phyloP scores from a whole-genome alignment of 1,140 invertebrate genomes.

The Bombus consobrinus region DNA sequence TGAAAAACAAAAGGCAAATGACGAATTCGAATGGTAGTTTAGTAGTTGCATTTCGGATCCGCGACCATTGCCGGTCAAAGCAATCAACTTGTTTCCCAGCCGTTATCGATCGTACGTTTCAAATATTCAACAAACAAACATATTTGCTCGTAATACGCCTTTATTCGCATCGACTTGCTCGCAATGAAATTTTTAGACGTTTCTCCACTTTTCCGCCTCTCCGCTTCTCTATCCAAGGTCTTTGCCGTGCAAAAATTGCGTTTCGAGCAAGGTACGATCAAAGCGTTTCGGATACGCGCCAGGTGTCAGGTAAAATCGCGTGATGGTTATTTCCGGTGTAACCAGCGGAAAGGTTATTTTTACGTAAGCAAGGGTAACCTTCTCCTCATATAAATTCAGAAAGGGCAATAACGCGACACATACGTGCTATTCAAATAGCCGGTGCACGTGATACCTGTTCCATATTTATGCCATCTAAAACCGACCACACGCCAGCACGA shows the following conservation, averaged over 20 bases:
- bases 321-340: background rate
- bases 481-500: constrained; percentile 9
- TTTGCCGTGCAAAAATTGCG: background rate
- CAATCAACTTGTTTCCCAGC: background rate
- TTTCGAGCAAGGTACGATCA: background rate
- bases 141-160: background rate
- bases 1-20: too few species aligned
- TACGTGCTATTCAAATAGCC: constrained; percentile 7
- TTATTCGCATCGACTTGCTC: background rate
- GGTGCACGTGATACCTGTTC: constrained; percentile 8
- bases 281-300: background rate
- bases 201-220: too few species aligned
- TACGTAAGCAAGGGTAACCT: background rate
- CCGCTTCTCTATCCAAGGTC: background rate
- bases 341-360: background rate
- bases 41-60: too few species aligned
- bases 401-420: constrained; percentile 4
- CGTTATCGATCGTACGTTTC: background rate
- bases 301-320: background rate
- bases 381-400: constrained; percentile 46
- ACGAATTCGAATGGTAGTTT: too few species aligned
- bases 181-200: background rate
- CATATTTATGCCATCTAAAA: constrained; percentile 24
- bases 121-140: background rate
- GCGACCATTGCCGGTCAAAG: background rate